A percentile compares a stretch with the other conserved stretches of the same genome.
These are phyloP conservation scores for Holacanthella duospinosa DNA, from an alignment of 2,888 invertebrate species.

Conservation along the genomic window DNA sequence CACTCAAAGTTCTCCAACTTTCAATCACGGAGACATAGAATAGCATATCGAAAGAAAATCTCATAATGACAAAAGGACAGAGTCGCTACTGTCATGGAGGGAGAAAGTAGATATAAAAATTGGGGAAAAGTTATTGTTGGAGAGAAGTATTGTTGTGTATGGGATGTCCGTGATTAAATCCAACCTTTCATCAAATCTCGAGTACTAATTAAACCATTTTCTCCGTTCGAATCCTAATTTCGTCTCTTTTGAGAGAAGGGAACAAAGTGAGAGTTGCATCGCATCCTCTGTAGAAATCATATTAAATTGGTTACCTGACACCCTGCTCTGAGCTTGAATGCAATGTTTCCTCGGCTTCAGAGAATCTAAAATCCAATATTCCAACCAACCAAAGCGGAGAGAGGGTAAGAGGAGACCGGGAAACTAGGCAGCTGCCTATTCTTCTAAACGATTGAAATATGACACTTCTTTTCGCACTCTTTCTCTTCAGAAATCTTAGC, in stretches of 20 bases:
- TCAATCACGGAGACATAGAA: not conserved
- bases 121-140: not conserved
- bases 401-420: not conserved
- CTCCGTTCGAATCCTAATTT: not conserved
- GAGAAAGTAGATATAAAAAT: not conserved
- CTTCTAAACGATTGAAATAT: not conserved
- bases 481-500: no score
- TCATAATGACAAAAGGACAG: not conserved
- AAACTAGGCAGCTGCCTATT: not conserved
- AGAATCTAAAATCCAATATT: not conserved
- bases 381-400: not conserved
- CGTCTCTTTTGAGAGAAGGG: no score
- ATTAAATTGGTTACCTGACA: slow-evolving; percentile 15
- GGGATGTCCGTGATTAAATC: no score
- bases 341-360: no score
- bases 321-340: not conserved
- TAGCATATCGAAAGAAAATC: not conserved
- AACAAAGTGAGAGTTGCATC: not conserved
- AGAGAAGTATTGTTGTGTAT: no score
- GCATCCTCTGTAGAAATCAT: slow-evolving; percentile 9
- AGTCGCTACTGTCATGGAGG: no score
- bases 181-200: not conserved
- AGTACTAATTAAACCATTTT: not conserved
- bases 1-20: no score
- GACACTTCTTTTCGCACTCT: not conserved